phyloP scores from a whole-genome alignment of 2,888 invertebrate genomes.

The Ernsta delagoae region DNA sequence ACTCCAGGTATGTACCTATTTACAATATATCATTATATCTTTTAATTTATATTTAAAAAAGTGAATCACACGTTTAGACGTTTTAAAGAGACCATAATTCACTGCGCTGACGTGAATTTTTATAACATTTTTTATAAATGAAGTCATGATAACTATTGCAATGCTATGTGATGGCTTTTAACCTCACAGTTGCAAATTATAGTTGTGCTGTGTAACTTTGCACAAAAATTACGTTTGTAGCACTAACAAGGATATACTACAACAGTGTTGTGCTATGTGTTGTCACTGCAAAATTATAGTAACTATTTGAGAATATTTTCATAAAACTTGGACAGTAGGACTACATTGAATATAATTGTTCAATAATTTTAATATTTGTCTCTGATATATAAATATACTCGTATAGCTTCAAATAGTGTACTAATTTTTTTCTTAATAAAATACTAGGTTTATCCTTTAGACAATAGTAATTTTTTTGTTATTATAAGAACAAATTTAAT shows the following conservation, averaged over 20 bases:
- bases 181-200: background rate
- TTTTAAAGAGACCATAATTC: no score
- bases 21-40: background rate
- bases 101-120: no score
- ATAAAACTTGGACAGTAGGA: no score
- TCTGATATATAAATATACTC: no score
- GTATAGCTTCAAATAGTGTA: no score
- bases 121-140: background rate
- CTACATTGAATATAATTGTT: no score
- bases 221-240: background rate
- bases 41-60: background rate
- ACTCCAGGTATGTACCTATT: constrained; percentile 59
- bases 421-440: no score
- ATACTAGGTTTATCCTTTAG: no score
- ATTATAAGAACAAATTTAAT: no score
- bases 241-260: background rate
- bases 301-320: background rate
- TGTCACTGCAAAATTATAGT: background rate
- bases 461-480: no score
- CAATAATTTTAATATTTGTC: no score
- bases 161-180: background rate
- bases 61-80: background rate
- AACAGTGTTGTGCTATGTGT: background rate
- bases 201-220: background rate
- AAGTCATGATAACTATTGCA: background rate